Conservation (phyloP, 1,140 invertebrate species). For the Pissodes strobi region DNA sequence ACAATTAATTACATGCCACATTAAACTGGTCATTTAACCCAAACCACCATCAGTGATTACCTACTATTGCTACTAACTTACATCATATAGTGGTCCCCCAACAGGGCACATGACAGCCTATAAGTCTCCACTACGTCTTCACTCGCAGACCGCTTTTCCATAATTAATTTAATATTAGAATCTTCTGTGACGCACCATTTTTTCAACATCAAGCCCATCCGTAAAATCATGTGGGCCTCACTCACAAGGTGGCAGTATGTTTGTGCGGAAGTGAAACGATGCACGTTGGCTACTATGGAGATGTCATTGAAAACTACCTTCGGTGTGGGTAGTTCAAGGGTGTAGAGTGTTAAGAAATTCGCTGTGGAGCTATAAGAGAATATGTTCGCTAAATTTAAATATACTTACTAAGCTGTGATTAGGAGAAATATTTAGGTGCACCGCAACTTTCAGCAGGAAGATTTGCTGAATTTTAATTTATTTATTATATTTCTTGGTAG, state of each 20-base stretch:
- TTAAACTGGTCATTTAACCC: not conserved
- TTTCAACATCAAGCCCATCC: constrained; percentile 56
- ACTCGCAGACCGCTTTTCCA: constrained; percentile 47
- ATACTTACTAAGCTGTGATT: too few relatives aligned
- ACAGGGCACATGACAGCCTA: constrained; percentile 64
- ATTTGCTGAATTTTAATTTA: not conserved
- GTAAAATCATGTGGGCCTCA: constrained; percentile 69
- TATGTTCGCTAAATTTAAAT: not conserved
- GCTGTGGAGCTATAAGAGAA: constrained; percentile 51
- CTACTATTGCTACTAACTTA: constrained; percentile 52
- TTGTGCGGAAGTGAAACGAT: constrained; percentile 63
- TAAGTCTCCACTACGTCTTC: constrained; percentile 61
- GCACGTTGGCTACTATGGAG: constrained; percentile 66
- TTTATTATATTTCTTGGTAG: too few relatives aligned
- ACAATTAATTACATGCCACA: not conserved
- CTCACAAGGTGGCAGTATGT: constrained; percentile 70
- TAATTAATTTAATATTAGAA: constrained; percentile 39
- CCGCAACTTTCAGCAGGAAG: too few relatives aligned
- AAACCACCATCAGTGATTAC: too few relatives aligned
- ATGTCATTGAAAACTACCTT: constrained; percentile 69
- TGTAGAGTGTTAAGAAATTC: constrained; percentile 68
- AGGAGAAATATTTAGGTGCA: too few relatives aligned
- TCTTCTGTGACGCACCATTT: constrained; percentile 47
- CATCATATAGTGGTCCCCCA: constrained; percentile 69
- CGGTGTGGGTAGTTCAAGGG: constrained; percentile 64